Percentiles rank a stretch among this genome's conserved stretches.
phyloP scores from a whole-genome alignment of 2,113 vertebrate species.

The Callospermophilus lateralis region DNA sequence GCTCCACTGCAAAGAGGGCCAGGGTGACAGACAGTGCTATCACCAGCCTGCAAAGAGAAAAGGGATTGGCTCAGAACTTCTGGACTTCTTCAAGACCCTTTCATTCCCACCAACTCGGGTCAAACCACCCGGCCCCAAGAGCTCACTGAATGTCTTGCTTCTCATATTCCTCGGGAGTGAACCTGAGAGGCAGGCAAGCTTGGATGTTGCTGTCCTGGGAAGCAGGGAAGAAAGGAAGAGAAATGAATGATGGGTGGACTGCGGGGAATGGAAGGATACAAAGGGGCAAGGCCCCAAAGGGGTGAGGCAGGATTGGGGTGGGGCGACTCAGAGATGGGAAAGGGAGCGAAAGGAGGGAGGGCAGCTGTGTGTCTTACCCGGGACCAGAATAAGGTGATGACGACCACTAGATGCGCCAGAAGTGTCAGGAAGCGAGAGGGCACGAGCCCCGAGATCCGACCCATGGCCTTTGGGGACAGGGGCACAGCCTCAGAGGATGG shows the following conservation, averaged over 20 bases:
- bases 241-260: background rate
- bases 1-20: constrained; percentile 91
- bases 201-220: constrained; percentile 92
- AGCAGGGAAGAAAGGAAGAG: background rate
- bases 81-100: background rate
- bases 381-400: constrained; percentile 95
- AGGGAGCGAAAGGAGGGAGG: accelerated
- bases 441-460: constrained; percentile 88
- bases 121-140: background rate
- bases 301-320: background rate
- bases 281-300: background rate
- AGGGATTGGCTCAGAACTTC: background rate
- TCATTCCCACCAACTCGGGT: background rate
- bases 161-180: constrained; percentile 89
- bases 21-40: constrained; percentile 91
- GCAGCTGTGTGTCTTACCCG: constrained; percentile 87
- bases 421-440: constrained; percentile 94
- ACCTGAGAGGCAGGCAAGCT: constrained; percentile 91
- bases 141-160: constrained; percentile 90
- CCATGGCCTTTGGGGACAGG: constrained; percentile 83
- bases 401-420: constrained; percentile 92
- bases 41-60: constrained; percentile 88
- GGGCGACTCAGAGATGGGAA: no score
- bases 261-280: no score
- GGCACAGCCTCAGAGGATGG: background rate